phyloP scores from a whole-genome alignment of 2,113 vertebrate genomes.

The Miniopterus natalensis region DNA sequence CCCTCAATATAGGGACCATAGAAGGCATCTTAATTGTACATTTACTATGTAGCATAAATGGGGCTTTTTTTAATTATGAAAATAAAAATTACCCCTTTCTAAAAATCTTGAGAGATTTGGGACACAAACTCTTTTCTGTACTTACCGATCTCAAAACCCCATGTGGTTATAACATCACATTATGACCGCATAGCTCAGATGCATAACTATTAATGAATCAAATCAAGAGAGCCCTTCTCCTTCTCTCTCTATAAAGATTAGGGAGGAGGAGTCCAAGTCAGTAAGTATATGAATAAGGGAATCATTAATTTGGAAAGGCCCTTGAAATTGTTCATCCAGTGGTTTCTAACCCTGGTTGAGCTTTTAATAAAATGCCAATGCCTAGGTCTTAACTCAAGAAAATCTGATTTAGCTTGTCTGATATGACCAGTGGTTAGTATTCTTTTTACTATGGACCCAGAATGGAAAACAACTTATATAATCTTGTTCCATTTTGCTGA shows the following conservation, averaged over 20 bases:
- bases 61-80: background rate
- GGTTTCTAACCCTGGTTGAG: background rate
- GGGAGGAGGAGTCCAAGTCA: background rate
- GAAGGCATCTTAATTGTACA: background rate
- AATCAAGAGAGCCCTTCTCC: background rate
- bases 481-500: background rate
- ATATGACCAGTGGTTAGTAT: background rate
- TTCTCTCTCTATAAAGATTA: background rate
- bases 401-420: background rate
- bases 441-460: background rate
- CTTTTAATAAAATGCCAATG: slow-evolving; percentile 19
- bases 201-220: background rate
- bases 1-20: background rate
- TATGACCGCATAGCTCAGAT: background rate
- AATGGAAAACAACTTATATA: background rate
- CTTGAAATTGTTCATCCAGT: background rate
- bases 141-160: background rate
- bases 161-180: background rate
- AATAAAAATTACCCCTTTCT: background rate
- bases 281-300: background rate
- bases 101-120: background rate
- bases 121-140: background rate
- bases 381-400: background rate
- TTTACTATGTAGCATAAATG: background rate
- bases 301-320: background rate